Conservation (phyloP, 2,888 invertebrate genomes). For the Chrysodeixis includens region DNA sequence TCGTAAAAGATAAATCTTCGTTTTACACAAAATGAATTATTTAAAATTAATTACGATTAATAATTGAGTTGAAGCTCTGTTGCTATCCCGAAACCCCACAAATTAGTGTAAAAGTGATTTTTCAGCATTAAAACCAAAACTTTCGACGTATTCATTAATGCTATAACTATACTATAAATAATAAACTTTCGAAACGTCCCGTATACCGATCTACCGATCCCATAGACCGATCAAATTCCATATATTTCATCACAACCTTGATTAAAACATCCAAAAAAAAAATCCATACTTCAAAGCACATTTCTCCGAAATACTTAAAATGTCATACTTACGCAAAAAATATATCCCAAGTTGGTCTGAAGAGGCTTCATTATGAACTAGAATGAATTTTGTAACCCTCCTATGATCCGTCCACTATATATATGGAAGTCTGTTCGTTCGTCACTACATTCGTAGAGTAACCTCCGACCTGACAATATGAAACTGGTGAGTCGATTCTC, state of each 20-base stretch:
- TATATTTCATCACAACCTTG: slow-evolving; percentile 2
- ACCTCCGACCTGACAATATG: slow-evolving; percentile 82
- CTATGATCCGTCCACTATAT: slow-evolving; percentile 70
- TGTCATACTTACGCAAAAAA: slow-evolving; percentile 69
- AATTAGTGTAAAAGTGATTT: too few species aligned
- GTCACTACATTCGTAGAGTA: slow-evolving; percentile 77
- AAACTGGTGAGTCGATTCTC: slow-evolving; percentile 80
- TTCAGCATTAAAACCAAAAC: too few species aligned
- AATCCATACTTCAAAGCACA: slow-evolving; percentile 30
- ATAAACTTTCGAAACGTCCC: not conserved
- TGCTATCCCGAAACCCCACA: too few species aligned
- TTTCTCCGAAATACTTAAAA: slow-evolving; percentile 49
- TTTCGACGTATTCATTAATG: too few species aligned
- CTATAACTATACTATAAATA: too few species aligned
- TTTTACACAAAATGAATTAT: not conserved
- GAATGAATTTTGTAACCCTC: slow-evolving; percentile 81
- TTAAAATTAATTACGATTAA: too few species aligned
- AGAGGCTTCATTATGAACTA: slow-evolving; percentile 77
- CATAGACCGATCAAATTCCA: too few species aligned
- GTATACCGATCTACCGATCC: not conserved
- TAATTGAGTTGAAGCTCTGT: too few species aligned
- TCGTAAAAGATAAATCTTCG: not conserved
- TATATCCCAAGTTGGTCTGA: slow-evolving; percentile 73
- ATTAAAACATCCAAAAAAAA: slow-evolving; percentile 3
- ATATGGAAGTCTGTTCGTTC: slow-evolving; percentile 68